Percentiles rank a stretch among this genome's conserved stretches.
These are phyloP conservation scores for Ptilonorhynchus violaceus DNA, from an alignment of 2,113 vertebrate species.

Conservation along the genomic window DNA sequence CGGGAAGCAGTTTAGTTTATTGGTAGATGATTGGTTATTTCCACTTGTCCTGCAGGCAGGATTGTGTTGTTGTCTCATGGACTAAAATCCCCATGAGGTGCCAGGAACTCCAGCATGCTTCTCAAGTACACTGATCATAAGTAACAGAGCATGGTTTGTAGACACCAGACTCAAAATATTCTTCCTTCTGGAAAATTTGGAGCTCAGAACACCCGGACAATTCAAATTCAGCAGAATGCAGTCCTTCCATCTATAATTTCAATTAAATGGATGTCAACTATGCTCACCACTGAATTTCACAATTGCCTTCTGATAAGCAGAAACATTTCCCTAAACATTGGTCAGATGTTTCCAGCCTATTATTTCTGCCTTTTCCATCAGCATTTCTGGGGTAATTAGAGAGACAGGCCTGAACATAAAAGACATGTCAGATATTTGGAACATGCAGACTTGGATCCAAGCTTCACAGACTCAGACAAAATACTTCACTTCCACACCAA, in stretches of 20 bases:
- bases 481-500: background rate
- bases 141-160: background rate
- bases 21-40: background rate
- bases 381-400: background rate
- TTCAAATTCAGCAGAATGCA: background rate
- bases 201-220: background rate
- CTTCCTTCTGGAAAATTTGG: background rate
- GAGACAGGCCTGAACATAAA: background rate
- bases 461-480: background rate
- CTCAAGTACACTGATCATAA: background rate
- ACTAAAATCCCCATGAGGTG: background rate
- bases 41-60: background rate
- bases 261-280: background rate
- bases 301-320: background rate
- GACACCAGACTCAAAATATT: background rate
- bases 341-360: background rate
- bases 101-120: background rate
- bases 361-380: slow-evolving; percentile 18
- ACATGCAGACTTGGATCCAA: background rate
- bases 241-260: background rate
- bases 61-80: background rate
- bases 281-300: background rate
- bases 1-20: background rate
- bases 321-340: background rate
- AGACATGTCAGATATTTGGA: background rate